Evolutionary conservation across 2,888 invertebrate species (phyloP), one percentile per base, ranked within the genome.

Genomic region (Watsonalla cultraria): DNA sequence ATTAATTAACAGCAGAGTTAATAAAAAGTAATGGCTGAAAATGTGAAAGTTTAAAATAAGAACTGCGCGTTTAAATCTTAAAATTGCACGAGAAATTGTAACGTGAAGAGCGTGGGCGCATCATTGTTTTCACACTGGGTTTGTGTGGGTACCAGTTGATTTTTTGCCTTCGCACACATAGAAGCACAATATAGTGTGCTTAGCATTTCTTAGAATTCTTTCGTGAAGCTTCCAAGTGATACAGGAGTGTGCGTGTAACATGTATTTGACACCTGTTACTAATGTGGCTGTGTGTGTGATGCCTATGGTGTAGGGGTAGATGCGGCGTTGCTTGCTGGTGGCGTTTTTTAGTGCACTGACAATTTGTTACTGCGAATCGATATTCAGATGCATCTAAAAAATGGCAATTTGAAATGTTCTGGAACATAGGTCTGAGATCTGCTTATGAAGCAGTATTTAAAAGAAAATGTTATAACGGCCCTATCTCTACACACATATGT

Each of bases 351-450:
- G 71, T 70, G 74, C 73, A 70, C 72, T 70, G 86, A 85, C 82
- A 80, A 87, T 78, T 85, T 85, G 87, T 8, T 42, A 87, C 89
- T 88, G 88, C 89, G 86, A 83, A 87, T 86, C 86, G 70, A 72
- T 80, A 82, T 82, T 84, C 76, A 60, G 63, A 72, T 67, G 72
- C 71, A 57, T 46, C 57, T 66, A 59, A 57, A 57, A 57, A n/a
- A n/a, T n/a, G n/a, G 24, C 24, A 24, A 24, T 24, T 24, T 24
- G 4, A 24, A 24, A 24, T 4, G 24, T 24, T 24, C 24, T 24
- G 24, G 24, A 24, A 24, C 24, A 24, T 24, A 24, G 24, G 4
- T 24, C n/a, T n/a, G n/a, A 24, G 24, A 24, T 24, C 24, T 24
- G 24, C 4, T 2, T 2, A 24, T 4, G 24, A 2, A 24, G 24